Percentiles rank a stretch among this genome's conserved stretches.
Evolutionary conservation across 2,797 vertebrate genomes (phyloP).

Genomic region (Linurgus olivaceus): DNA sequence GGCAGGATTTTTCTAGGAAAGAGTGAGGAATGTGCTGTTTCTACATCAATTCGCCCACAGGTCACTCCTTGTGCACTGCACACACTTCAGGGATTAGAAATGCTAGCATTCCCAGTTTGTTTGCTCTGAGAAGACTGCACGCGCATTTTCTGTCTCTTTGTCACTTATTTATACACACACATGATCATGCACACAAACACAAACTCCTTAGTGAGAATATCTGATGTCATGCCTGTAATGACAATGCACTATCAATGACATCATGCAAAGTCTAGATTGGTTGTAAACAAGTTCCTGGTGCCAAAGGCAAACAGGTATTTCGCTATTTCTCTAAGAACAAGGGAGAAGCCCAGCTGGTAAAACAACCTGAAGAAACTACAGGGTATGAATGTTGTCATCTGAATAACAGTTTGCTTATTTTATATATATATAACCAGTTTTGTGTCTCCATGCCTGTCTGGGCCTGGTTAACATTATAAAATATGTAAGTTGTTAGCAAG

Average conservation of each 20-base stretch:
- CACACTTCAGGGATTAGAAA: background rate
- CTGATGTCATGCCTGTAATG: background rate
- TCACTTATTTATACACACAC: background rate
- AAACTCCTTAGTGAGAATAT: background rate
- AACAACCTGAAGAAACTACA: background rate
- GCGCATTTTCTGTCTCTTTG: background rate
- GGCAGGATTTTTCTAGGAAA: conserved; percentile 37
- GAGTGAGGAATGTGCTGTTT: conserved; percentile 2
- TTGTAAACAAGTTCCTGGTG: background rate
- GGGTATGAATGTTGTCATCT: background rate
- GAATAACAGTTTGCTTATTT: background rate
- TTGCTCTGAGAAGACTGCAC: background rate
- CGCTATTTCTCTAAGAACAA: background rate
- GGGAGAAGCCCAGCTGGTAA: background rate
- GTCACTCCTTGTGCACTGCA: background rate
- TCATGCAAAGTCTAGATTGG: background rate
- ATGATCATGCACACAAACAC: background rate
- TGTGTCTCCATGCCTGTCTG: background rate
- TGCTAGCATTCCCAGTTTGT: background rate
- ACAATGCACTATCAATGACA: background rate
- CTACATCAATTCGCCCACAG: background rate
- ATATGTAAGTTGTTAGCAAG: background rate
- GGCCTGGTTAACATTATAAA: background rate
- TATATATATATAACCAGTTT: background rate
- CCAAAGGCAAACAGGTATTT: background rate